Evolutionary conservation across 2,888 invertebrate species (phyloP).

Genomic region (Cryptophagus acutangulus): DNA sequence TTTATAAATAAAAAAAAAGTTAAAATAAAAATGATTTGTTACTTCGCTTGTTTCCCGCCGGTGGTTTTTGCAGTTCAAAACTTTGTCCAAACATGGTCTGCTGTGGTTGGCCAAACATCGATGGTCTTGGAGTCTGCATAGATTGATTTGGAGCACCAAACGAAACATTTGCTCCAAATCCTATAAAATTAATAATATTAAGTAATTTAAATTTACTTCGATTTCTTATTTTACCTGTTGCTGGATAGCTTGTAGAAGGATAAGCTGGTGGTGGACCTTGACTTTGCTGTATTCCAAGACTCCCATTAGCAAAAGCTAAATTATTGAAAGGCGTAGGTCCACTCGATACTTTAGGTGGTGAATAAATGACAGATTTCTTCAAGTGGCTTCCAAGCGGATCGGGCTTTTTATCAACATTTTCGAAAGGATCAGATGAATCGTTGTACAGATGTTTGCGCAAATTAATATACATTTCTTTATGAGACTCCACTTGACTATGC

Average conservation of each 20-base stretch:
- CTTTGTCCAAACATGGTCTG: slow-evolving; percentile 24
- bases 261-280: slow-evolving; percentile 34
- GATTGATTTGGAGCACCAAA: neutral
- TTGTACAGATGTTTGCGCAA: slow-evolving; percentile 72
- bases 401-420: slow-evolving; percentile 38
- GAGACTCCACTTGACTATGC: slow-evolving; percentile 71
- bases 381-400: slow-evolving; percentile 9
- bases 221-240: neutral
- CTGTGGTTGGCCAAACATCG: slow-evolving; percentile 35
- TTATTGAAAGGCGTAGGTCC: slow-evolving; percentile 61
- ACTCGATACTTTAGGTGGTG: slow-evolving; percentile 50
- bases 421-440: slow-evolving; percentile 75
- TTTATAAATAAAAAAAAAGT: too few relatives aligned
- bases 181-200: neutral
- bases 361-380: slow-evolving; percentile 36
- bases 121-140: slow-evolving; percentile 34
- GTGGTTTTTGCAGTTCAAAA: slow-evolving; percentile 70
- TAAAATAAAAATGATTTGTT: slow-evolving; percentile 53
- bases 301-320: slow-evolving; percentile 30
- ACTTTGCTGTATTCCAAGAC: slow-evolving; percentile 38
- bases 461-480: slow-evolving; percentile 81
- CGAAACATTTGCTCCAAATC: neutral
- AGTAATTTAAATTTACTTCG: slow-evolving; percentile 4
- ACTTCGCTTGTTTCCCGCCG: slow-evolving; percentile 61
- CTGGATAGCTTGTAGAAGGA: slow-evolving; percentile 34